phyloP scores from a whole-genome alignment of 2,888 invertebrate genomes.

The Thereva unica region DNA sequence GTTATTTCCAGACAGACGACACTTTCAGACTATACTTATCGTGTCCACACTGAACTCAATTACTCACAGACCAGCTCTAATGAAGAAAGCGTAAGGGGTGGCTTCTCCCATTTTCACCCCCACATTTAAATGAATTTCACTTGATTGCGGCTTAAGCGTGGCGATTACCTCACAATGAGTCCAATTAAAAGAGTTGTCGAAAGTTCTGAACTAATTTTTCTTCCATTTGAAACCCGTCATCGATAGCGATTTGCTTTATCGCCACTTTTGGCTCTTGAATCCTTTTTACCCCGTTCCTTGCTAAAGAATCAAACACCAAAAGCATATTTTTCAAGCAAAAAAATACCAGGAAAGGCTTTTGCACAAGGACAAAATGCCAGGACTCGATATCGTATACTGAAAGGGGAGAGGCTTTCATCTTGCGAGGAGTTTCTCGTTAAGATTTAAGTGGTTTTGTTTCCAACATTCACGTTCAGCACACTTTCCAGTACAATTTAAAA shows the following conservation, averaged over 20 bases:
- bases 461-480: conserved; percentile 25
- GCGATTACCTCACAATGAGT: conserved; percentile 45
- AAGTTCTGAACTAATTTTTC: conserved; percentile 32
- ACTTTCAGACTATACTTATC: conserved; percentile 6
- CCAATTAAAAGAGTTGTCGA: conserved; percentile 42
- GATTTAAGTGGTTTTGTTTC: conserved; percentile 34
- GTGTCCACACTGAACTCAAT: conserved; percentile 26
- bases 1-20: neutral
- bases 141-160: conserved; percentile 38
- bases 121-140: conserved; percentile 32
- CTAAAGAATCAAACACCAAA: no score
- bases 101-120: conserved; percentile 28
- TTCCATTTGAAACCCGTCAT: conserved; percentile 11
- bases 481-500: neutral
- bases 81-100: conserved; percentile 3
- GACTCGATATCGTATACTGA: conserved; percentile 1
- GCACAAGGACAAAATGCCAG: conserved; percentile 8
- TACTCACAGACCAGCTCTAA: conserved; percentile 7
- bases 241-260: conserved; percentile 21
- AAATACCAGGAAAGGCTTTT: no score
- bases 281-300: no score
- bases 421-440: conserved; percentile 24
- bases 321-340: no score
- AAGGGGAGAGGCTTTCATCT: conserved; percentile 18
- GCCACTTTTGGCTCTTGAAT: neutral